A percentile compares a stretch with the other conserved stretches of the same genome.
phyloP scores from a whole-genome alignment of 2,888 invertebrate species.

The Agelastica alni region DNA sequence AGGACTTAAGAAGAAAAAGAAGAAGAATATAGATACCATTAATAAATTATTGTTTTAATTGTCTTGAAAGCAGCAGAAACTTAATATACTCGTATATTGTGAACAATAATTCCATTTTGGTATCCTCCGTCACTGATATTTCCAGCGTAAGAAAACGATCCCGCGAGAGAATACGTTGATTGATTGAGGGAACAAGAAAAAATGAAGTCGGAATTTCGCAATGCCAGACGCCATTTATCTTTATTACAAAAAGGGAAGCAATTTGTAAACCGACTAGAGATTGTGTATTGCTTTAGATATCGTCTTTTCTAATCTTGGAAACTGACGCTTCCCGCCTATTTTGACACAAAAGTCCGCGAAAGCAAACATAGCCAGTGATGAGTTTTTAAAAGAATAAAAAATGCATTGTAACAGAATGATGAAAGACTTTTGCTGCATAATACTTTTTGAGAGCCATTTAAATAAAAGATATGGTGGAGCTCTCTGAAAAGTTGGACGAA shows the following conservation, averaged over 20 bases:
- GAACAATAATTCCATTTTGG: too few species aligned
- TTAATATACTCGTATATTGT: too few species aligned
- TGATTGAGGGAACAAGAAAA: conserved; percentile 46
- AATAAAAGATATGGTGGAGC: too few species aligned
- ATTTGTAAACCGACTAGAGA: conserved; percentile 39
- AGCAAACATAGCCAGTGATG: conserved; percentile 6
- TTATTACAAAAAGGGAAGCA: conserved; percentile 45
- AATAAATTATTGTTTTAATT: too few species aligned
- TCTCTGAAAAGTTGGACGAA: too few species aligned
- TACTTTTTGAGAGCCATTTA: too few species aligned
- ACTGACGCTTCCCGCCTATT: not conserved
- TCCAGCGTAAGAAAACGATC: too few species aligned
- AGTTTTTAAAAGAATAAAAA: conserved; percentile 3
- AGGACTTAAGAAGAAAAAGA: too few species aligned
- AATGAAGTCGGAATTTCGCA: conserved; percentile 46
- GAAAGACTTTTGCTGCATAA: conserved; percentile 1
- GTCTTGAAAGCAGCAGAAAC: too few species aligned
- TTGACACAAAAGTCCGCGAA: not conserved
- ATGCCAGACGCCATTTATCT: conserved; percentile 44
- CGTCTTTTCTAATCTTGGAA: too few species aligned
- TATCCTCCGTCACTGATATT: conserved; percentile 4
- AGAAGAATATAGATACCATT: too few species aligned
- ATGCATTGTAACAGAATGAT: not conserved
- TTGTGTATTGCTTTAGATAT: conserved; percentile 30
- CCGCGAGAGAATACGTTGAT: conserved; percentile 46